Conservation (phyloP, 2,888 invertebrate genomes). For the Megalurothrips usitatus region DNA sequence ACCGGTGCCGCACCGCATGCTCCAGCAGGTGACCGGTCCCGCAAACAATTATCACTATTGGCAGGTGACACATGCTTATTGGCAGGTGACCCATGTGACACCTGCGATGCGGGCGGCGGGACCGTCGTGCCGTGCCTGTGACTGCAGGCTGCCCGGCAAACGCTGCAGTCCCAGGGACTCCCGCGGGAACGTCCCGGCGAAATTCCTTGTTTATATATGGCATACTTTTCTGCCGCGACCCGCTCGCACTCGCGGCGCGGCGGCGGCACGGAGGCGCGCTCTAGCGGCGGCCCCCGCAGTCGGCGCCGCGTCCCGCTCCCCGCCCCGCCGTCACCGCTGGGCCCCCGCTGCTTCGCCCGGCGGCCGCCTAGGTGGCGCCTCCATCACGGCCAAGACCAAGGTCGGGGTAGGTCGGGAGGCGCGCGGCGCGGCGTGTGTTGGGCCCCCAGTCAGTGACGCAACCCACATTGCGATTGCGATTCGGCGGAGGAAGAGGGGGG, state of each 20-base stretch:
- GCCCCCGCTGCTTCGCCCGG: neutral
- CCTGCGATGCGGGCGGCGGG: too few relatives aligned
- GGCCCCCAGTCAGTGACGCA: neutral
- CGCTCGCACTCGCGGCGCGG: neutral
- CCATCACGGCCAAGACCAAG: constrained; percentile 11
- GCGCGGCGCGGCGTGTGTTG: neutral
- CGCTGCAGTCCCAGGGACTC: too few relatives aligned
- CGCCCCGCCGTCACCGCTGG: neutral
- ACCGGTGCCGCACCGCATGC: neutral
- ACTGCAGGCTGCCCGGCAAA: too few relatives aligned
- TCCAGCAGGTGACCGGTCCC: too few relatives aligned
- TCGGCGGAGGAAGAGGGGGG: neutral
- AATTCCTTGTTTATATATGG: too few relatives aligned
- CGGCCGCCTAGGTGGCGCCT: neutral
- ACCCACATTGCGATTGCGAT: neutral
- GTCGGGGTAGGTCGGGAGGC: neutral
- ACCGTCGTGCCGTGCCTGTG: too few relatives aligned
- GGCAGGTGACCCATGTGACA: too few relatives aligned
- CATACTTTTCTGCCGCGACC: neutral
- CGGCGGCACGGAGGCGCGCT: constrained; percentile 4
- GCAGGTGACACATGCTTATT: too few relatives aligned
- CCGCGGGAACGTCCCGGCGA: neutral
- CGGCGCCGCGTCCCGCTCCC: neutral
- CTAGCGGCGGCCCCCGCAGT: neutral
- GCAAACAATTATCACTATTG: too few relatives aligned